Evolutionary conservation across 2,113 vertebrate species (phyloP), one percentile per base, ranked within the genome.

Genomic region (Bombycilla garrulus): DNA sequence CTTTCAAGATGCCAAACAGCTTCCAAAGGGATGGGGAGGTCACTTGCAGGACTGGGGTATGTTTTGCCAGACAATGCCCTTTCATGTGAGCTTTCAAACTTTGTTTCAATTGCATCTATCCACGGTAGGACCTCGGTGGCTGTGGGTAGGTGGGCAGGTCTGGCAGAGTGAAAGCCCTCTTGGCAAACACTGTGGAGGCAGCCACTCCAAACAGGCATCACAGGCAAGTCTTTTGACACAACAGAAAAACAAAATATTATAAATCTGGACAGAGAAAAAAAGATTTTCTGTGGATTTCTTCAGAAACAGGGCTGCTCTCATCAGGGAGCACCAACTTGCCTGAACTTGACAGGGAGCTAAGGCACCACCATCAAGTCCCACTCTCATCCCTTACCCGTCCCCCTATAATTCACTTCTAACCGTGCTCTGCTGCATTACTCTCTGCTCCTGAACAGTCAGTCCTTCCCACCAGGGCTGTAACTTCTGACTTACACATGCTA

Each of bases 81-180:
- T 85, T 72, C 11, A 45, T 3, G 10, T 2, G 11, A 78, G 12
- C 12, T 61, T 57, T 73, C 54, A 10, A 9, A 48, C 25, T 15
- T 25, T 31, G 29, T 42, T 86, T 47, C 67, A 45, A 2, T 8
- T 66, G 15, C 10, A 47, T 26, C 28, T 19, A 45, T 3, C 18
- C 14, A 6, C 0, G 18, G 7, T 9, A 70, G 44, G 35, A 45
- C 7, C 21, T 36, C 0, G 1, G n/a, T 42, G 47, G 69, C 29
- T 47, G 20, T 25, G 23, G 36, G 56, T 12, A 62, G 0, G 0
- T 33, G 17, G 7, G 38, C 1, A 36, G n/a, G 25, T 58, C 66
- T 71, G 25, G 10, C 6, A 69, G 24, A 33, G 23, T 1, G 1
- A 65, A 87, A 84, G 14, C 15, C 11, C 35, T 62, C 38, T 14